Base-by-base conservation (phyloP, 2,113 vertebrate genomes). In the Cyanocitta stelleri region DNA sequence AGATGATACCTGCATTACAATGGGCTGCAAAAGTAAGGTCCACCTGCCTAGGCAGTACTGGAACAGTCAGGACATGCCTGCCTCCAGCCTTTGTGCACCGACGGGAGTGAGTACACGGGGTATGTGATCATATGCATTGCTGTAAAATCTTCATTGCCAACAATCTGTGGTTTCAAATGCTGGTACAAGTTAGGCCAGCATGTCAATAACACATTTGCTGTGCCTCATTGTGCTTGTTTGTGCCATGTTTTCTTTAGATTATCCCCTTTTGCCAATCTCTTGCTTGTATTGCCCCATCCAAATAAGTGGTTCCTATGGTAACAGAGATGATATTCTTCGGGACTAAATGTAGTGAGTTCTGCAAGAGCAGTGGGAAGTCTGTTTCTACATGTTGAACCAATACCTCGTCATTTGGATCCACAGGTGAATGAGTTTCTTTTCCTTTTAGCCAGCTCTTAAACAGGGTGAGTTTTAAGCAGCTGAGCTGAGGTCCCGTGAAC, bases 161-260 rank as follows among this genome's bases (percentile, higher is more conserved):
- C 17, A 72, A 23, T 44, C 56, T 52, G 29, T 52, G 16, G 3
- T 44, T 63, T 92, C 76, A 44, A 51, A 62, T 10, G 24, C 23
- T 0, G 0, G 5, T n/a, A 19, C 1, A 19, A 10, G 32, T 62
- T 46, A 51, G 33, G 51, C 13, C 9, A 10, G 13, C 5, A 3
- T 32, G 46, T 16, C 29, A 61, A 2, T 61, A 58, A 46, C 5
- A 6, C 2, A 33, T 67, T 49, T 51, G 27, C 10, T 13, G 10
- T 78, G 41, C 39, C 67, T 75, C 5, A 2, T 7, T 48, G 24
- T 79, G 41, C 56, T 29, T 74, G 11, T 46, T 93, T 79, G 33
- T 79, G 61, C 18, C 30, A 13, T 4, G 1, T 30, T 79, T 94
- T 69, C 29, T 68, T 68, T 48, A 58, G 32, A 16, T 80, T 61